Conservation (phyloP, 2,113 vertebrate genomes). For the Dasyornis broadbenti region DNA sequence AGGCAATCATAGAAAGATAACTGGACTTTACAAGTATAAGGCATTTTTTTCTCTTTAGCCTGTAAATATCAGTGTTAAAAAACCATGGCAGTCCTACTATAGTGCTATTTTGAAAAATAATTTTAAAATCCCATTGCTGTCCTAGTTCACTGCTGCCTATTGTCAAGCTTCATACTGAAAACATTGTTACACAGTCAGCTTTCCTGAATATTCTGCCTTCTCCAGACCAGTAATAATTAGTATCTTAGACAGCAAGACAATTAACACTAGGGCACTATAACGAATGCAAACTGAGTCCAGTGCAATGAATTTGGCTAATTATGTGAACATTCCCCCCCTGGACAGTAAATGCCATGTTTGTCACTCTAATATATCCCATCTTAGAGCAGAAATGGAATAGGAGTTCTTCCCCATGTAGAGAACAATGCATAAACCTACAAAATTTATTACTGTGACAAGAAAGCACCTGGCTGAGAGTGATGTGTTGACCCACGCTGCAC, state of each 20-base stretch:
- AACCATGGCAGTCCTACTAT: background rate
- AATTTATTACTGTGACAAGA: background rate
- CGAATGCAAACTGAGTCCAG: background rate
- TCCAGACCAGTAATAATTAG: background rate
- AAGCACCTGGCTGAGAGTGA: background rate
- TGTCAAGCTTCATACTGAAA: background rate
- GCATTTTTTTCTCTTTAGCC: background rate
- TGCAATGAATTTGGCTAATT: background rate
- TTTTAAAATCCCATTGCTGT: background rate
- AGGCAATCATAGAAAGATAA: background rate
- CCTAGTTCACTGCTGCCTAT: background rate
- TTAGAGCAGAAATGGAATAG: background rate
- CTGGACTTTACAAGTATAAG: background rate
- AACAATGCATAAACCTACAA: background rate
- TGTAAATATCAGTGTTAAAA: background rate
- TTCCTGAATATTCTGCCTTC: background rate
- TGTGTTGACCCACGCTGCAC: background rate
- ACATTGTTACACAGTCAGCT: background rate
- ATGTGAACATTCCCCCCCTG: background rate
- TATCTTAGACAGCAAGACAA: background rate
- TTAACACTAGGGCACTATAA: background rate
- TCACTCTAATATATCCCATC: background rate
- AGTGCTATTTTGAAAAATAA: background rate
- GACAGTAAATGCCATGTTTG: background rate
- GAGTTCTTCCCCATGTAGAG: background rate